A percentile compares a stretch with the other conserved stretches of the same genome.
These are phyloP conservation scores for Cylloceria caligata DNA, from an alignment of 2,888 invertebrate species.

Conservation along the genomic window DNA sequence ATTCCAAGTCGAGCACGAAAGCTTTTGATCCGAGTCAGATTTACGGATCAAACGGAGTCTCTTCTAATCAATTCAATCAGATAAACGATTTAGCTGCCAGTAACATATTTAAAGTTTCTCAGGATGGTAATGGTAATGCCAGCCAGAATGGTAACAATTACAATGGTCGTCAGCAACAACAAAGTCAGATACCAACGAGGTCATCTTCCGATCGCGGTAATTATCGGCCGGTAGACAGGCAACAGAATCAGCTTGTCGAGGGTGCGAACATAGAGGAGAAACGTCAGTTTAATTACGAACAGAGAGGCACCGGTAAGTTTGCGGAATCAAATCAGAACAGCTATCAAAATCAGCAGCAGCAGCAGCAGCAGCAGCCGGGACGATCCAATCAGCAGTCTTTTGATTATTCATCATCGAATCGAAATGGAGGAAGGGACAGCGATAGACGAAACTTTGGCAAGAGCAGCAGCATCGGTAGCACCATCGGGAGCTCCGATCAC, in stretches of 20 bases:
- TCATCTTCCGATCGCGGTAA: slow-evolving; percentile 65
- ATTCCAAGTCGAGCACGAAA: slow-evolving; percentile 69
- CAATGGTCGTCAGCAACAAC: slow-evolving; percentile 68
- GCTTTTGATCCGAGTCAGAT: slow-evolving; percentile 72
- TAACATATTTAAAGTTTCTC: slow-evolving; percentile 52
- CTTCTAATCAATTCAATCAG: slow-evolving; percentile 65
- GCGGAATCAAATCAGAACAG: slow-evolving; percentile 68
- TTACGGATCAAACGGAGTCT: slow-evolving; percentile 58
- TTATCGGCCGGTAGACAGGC: slow-evolving; percentile 71
- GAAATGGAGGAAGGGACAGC: slow-evolving; percentile 50
- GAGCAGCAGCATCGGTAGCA: slow-evolving; percentile 32
- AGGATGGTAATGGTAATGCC: slow-evolving; percentile 61
- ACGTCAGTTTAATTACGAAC: slow-evolving; percentile 73
- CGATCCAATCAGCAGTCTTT: slow-evolving; percentile 45
- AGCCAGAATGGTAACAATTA: slow-evolving; percentile 55
- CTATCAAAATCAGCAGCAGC: slow-evolving; percentile 44
- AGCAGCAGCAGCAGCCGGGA: slow-evolving; percentile 14
- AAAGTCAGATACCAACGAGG: slow-evolving; percentile 47
- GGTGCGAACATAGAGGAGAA: slow-evolving; percentile 68
- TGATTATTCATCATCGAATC: slow-evolving; percentile 51
- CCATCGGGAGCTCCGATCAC: slow-evolving; percentile 24
- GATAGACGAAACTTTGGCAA: slow-evolving; percentile 60
- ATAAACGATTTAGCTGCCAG: slow-evolving; percentile 68
- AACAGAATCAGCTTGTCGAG: slow-evolving; percentile 74
- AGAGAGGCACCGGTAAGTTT: slow-evolving; percentile 67